Conservation (phyloP, 92 coral and sea anemone species). For the Virgularia gustaviana region DNA sequence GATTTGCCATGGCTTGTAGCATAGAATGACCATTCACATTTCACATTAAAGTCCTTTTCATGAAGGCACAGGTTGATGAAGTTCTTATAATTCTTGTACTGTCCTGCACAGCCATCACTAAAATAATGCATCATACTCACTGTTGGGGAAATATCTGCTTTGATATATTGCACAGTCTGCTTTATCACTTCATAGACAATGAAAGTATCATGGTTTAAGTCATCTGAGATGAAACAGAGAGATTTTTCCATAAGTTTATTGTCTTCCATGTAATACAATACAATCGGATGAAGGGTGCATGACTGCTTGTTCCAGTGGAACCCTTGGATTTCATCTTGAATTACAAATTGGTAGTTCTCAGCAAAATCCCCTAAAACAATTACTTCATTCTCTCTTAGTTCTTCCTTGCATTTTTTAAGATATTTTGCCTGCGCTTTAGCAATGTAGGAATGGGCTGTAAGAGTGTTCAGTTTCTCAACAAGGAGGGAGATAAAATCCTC, state of each 20-base stretch:
- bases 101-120: slow-evolving; percentile 24
- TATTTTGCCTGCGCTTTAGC: slow-evolving; percentile 18
- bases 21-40: slow-evolving; percentile 44
- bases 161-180: not conserved
- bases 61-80: slow-evolving; percentile 46
- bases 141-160: not conserved
- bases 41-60: slow-evolving; percentile 44
- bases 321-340: slow-evolving; percentile 18
- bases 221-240: slow-evolving; percentile 39
- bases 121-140: too few relatives aligned
- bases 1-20: slow-evolving; percentile 54
- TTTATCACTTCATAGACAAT: slow-evolving; percentile 29
- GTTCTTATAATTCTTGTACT: slow-evolving; percentile 37
- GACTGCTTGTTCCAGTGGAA: slow-evolving; percentile 43
- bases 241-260: slow-evolving; percentile 22
- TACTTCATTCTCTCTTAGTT: slow-evolving; percentile 18
- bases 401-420: slow-evolving; percentile 12
- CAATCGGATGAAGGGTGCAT: slow-evolving; percentile 41
- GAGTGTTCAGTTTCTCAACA: slow-evolving; percentile 7
- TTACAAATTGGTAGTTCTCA: slow-evolving; percentile 16
- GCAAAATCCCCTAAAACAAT: slow-evolving; percentile 35
- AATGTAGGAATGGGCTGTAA: not conserved
- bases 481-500: slow-evolving; percentile 8
- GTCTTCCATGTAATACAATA: slow-evolving; percentile 25
- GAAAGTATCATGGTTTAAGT: slow-evolving; percentile 20